Percentiles rank a stretch among this genome's conserved stretches.
Conservation (phyloP, 1,140 invertebrate genomes). For the Orchesella cincta region DNA sequence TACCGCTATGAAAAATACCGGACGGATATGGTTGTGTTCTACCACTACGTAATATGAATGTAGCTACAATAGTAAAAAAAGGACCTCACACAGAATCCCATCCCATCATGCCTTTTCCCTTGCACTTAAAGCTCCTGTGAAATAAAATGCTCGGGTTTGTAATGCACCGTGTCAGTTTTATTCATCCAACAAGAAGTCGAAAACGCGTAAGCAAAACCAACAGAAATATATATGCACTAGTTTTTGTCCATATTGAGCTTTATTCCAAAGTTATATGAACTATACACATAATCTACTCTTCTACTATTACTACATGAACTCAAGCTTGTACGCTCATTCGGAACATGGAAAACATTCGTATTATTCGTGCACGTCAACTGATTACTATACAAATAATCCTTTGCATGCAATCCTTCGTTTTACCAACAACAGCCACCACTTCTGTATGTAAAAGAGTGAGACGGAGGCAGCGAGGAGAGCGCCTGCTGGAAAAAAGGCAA, state of each 20-base stretch:
- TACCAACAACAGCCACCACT: no score
- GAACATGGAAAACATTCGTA: neutral
- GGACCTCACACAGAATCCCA: neutral
- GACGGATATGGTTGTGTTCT: no score
- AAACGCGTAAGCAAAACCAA: neutral
- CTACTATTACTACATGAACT: neutral
- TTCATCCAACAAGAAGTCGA: neutral
- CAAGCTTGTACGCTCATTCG: neutral
- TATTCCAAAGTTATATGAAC: neutral
- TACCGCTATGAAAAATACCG: no score
- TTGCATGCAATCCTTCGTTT: no score
- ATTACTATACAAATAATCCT: no score
- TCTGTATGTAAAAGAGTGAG: neutral
- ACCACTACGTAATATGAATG: no score
- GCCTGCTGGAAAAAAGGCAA: slow-evolving; percentile 19
- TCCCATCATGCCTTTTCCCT: neutral
- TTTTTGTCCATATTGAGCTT: neutral
- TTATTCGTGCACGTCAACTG: no score
- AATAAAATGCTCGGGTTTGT: neutral
- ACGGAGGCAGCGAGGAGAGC: neutral
- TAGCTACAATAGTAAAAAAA: neutral
- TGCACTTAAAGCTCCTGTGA: neutral
- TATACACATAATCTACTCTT: neutral
- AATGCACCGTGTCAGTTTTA: slow-evolving; percentile 14
- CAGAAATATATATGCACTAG: slow-evolving; percentile 1